Conservation (phyloP, 1,140 invertebrate genomes). For the Zeugodacus cucurbitae region DNA sequence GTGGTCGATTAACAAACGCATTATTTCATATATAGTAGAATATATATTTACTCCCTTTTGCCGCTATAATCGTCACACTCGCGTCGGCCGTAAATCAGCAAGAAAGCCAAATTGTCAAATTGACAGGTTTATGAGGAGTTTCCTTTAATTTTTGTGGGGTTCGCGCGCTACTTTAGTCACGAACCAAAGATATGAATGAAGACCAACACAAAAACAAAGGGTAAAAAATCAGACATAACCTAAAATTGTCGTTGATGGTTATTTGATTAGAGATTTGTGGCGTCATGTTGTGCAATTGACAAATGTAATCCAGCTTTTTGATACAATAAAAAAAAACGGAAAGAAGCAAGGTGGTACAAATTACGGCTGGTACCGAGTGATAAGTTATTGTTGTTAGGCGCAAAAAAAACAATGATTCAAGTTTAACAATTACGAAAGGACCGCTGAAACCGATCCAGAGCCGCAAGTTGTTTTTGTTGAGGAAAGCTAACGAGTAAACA, state of each 20-base stretch:
- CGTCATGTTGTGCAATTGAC: constrained; percentile 12
- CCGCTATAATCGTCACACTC: background rate
- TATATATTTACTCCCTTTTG: background rate
- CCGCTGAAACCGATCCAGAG: too few relatives aligned
- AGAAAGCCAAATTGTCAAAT: background rate
- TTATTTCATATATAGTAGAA: background rate
- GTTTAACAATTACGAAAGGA: too few relatives aligned
- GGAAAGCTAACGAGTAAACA: too few relatives aligned
- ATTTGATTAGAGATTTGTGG: constrained; percentile 9
- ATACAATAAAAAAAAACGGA: background rate
- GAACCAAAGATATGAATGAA: background rate
- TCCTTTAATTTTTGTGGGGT: background rate
- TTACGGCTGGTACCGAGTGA: too few relatives aligned
- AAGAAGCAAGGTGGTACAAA: background rate
- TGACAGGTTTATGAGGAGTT: background rate
- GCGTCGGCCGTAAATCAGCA: background rate
- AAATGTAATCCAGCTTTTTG: background rate
- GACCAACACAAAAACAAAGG: background rate
- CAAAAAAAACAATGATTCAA: too few relatives aligned
- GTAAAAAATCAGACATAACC: too few relatives aligned
- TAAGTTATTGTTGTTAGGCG: too few relatives aligned
- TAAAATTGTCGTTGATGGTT: background rate
- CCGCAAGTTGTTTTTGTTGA: too few relatives aligned
- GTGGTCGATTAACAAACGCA: background rate
- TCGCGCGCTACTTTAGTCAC: background rate